Base-by-base conservation (phyloP, 2,113 vertebrate species). In the Scatophagus argus region DNA sequence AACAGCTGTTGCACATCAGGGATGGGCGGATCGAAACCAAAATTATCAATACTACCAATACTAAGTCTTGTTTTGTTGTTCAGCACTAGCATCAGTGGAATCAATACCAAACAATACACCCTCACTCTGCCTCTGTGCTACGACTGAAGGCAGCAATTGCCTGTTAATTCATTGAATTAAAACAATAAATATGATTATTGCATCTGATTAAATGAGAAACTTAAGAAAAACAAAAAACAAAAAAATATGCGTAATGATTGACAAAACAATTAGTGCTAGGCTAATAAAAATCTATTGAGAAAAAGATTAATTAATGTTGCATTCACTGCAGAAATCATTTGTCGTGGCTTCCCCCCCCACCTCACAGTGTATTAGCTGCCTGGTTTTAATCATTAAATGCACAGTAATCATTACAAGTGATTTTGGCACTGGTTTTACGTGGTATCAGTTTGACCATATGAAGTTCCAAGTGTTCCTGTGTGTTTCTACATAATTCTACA, bases 401-500 rank as follows among this genome's bases (percentile, higher is more conserved):
- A 49, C 23, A 16, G 13, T 29, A 23, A 52, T 2, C 77, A 27
- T 0, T 56, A 25, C 2, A 54, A n/a, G 9, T 13, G n/a, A 52
- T 54, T 52, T 4, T 66, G 31, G 32, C 6, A 17, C 27, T 36
- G 36, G 16, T 16, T 5, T 41, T 39, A 39, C n/a, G n/a, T 5
- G 1, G 0, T 29, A 47, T 61, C 49, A 62, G 61, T 58, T n/a
- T 59, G 29, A 64, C 36, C 32, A 25, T 32, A 8, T 31, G 32
- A 59, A 36, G 38, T 46, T 51, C 29, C 34, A 32, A 21, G 67
- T 44, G 41, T 29, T 61, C 49, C 39, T 14, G 43, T 64, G 34
- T 49, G 44, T 44, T 63, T 25, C 60, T 44, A 36, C n/a, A n/a
- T 11, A 62, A 71, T 27, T 75, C 23, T 52, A 49, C 36, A 55